A percentile compares a stretch with the other conserved stretches of the same genome.
Conservation (phyloP, 2,888 invertebrate genomes). For the Dicranocentrus wangi region DNA sequence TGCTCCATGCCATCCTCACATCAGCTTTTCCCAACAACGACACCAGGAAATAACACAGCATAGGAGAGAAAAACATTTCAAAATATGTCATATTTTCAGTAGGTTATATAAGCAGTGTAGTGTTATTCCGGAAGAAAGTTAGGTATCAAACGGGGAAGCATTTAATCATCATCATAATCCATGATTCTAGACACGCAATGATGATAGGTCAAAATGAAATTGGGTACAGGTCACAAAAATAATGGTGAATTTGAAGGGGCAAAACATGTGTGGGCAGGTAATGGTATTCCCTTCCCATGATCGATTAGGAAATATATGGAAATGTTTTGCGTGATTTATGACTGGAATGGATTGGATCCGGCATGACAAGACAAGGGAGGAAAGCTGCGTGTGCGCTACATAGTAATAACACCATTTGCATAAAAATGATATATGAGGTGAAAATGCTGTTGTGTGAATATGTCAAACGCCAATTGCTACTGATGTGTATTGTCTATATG, state of each 20-base stretch:
- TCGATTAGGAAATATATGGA: constrained; percentile 16
- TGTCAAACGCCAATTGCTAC: background rate
- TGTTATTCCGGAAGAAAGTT: too few species aligned
- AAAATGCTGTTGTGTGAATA: background rate
- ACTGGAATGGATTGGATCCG: constrained; percentile 8
- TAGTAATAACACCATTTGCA: background rate
- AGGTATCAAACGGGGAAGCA: too few species aligned
- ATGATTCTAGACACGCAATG: too few species aligned
- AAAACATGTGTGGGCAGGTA: background rate
- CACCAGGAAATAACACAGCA: too few species aligned
- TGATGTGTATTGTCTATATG: background rate
- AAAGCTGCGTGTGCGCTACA: background rate
- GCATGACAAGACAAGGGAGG: constrained; percentile 10
- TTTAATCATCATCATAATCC: too few species aligned
- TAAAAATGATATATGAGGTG: constrained; percentile 10
- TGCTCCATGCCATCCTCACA: too few species aligned
- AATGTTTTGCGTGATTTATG: background rate
- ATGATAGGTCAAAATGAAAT: too few species aligned
- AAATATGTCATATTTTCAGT: too few species aligned
- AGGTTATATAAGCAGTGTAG: too few species aligned
- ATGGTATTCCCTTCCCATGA: background rate
- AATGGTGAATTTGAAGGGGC: background rate
- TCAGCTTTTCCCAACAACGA: too few species aligned
- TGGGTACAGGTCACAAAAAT: too few species aligned
- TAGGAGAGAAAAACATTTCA: too few species aligned